Base-by-base conservation (phyloP, 2,113 vertebrate genomes). In the Thunnus maccoyii region DNA sequence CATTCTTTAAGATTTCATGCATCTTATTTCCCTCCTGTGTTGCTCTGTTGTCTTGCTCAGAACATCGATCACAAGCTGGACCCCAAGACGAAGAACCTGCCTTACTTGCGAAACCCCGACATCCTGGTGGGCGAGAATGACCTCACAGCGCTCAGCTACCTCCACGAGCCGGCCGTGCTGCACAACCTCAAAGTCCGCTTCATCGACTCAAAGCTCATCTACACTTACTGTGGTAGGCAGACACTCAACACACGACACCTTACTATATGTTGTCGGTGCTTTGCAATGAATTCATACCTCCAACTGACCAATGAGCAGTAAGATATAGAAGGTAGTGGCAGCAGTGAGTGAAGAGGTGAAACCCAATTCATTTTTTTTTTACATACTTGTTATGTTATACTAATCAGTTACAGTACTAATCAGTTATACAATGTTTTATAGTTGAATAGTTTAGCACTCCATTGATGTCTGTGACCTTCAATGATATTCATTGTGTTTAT, bases 111-210 rank as follows among this genome's bases (percentile, higher is more conserved):
- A 75, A 99, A 99, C 93, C 98, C 98, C 0, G 98, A 99, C 93
- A 99, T 99, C 80, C 96, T 99, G 61, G 98, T 99, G 22, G 98
- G 98, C 3, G 98, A 99, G 85, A 99, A 99, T 86, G 98, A 99
- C 94, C 97, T 99, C 85, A 99, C 98, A 0, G 98, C 98, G 0
- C 97, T 99, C 82, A 99, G 98, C 76, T 99, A 99, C 84, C 97
- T 99, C 58, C 98, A 99, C 0, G 98, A 99, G 88, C 98, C 98
- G 0, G 98, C 98, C 0, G 96, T 99, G 76, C 93, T 99, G 6
- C 98, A 99, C 89, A 99, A 99, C 92, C 97, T 99, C 88, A 96
- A 96, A 95, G 98, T 99, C 46, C 97, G 98, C 76, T 99, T 99
- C 78, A 97, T 97, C 32, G 98, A 99, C 88, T 99, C 98, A 0